A percentile compares a stretch with the other conserved stretches of the same genome.
Evolutionary conservation across 2,113 vertebrate species (phyloP).

Genomic region (Antechinus stuartii): DNA sequence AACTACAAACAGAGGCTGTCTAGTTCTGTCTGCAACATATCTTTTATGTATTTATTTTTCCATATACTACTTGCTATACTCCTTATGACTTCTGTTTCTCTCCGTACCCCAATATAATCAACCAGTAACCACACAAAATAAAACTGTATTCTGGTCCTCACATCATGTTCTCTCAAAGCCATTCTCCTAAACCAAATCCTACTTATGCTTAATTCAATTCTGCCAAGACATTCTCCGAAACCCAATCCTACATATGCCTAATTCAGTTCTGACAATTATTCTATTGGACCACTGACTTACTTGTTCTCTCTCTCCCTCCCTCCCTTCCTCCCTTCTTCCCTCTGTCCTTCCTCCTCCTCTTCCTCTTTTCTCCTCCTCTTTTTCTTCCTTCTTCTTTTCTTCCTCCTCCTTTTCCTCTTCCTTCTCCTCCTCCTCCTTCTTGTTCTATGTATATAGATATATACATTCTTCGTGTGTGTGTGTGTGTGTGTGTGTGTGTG

Average conservation of each 20-base stretch:
- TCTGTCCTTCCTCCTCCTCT: too few relatives aligned
- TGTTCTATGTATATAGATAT: too few relatives aligned
- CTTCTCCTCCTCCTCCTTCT: too few relatives aligned
- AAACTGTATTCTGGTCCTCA: neutral
- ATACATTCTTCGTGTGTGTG: too few relatives aligned
- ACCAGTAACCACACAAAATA: neutral
- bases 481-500: too few relatives aligned
- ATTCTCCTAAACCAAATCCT: neutral
- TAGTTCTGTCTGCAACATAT: neutral
- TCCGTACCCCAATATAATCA: neutral
- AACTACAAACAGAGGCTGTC: neutral
- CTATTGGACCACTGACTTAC: neutral
- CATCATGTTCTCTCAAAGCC: neutral
- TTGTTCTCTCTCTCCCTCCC: neutral
- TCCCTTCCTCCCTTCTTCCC: too few relatives aligned
- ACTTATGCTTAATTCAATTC: neutral
- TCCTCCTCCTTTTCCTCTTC: too few relatives aligned
- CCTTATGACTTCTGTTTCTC: neutral
- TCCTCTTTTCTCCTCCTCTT: too few relatives aligned
- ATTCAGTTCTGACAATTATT: neutral
- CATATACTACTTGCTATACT: neutral
- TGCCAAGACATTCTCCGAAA: neutral
- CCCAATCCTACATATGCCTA: neutral
- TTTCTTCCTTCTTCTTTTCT: too few relatives aligned
- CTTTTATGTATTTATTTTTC: neutral